A percentile compares a stretch with the other conserved stretches of the same genome.
Conservation (phyloP, 2,113 vertebrate species). For the Limnothrissa miodon region DNA sequence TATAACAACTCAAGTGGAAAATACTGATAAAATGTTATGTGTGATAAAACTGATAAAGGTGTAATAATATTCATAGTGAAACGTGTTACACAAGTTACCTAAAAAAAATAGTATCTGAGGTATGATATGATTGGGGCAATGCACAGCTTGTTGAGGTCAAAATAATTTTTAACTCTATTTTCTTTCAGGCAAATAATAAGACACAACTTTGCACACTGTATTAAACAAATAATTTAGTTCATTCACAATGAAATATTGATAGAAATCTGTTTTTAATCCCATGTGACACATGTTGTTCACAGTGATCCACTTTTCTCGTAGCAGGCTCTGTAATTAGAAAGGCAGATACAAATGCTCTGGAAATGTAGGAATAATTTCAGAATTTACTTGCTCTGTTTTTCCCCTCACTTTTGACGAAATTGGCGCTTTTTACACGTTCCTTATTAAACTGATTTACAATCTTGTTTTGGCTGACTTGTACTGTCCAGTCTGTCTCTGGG, state of each 20-base stretch:
- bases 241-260: conserved; percentile 35
- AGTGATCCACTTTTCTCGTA: conserved; percentile 25
- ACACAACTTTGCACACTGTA: conserved; percentile 17
- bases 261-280: conserved; percentile 32
- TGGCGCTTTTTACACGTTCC: conserved; percentile 25
- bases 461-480: conserved; percentile 36
- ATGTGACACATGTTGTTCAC: conserved; percentile 15
- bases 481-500: conserved; percentile 22
- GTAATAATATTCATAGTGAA: not conserved
- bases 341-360: conserved; percentile 32
- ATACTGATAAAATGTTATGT: not conserved
- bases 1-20: not conserved
- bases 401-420: conserved; percentile 25
- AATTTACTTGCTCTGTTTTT: conserved; percentile 35
- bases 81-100: not conserved
- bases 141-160: conserved; percentile 9
- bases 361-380: conserved; percentile 28
- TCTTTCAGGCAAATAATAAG: conserved; percentile 30
- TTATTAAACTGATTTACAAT: conserved; percentile 45
- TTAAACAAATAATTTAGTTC: conserved; percentile 37
- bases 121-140: conserved; percentile 29
- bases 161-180: conserved; percentile 32
- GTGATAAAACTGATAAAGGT: not conserved
- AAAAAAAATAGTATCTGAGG: not conserved
- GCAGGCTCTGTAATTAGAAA: conserved; percentile 36